Percentiles rank a stretch among this genome's conserved stretches.
Conservation (phyloP, 2,113 vertebrate genomes). For the Puffinus mauretanicus region DNA sequence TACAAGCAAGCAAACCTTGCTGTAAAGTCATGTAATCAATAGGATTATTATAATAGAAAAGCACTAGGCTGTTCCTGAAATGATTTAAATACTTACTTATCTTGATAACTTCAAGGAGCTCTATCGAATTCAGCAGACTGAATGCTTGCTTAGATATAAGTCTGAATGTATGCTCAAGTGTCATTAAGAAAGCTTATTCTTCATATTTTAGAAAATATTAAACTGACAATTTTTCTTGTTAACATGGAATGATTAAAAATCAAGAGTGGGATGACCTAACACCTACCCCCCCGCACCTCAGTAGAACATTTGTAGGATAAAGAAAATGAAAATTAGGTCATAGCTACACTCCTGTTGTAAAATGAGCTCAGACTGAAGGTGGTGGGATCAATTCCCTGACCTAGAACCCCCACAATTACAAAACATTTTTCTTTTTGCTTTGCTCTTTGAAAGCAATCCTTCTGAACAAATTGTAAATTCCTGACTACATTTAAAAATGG, state of each 20-base stretch:
- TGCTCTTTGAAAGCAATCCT: background rate
- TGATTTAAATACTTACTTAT: background rate
- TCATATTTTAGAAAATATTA: background rate
- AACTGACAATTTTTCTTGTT: background rate
- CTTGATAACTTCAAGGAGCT: background rate
- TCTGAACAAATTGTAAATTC: background rate
- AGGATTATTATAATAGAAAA: background rate
- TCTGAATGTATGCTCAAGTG: background rate
- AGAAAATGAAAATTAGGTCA: background rate
- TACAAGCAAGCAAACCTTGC: background rate
- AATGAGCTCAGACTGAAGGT: background rate
- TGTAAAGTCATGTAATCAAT: background rate
- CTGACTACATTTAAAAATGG: background rate
- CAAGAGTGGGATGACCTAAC: background rate
- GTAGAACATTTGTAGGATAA: background rate
- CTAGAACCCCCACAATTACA: background rate
- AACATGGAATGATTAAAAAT: background rate
- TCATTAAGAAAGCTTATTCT: background rate
- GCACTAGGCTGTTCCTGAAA: background rate
- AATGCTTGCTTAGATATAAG: background rate
- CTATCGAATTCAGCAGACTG: background rate
- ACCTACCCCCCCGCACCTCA: background rate
- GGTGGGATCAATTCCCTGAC: background rate
- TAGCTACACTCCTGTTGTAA: background rate
- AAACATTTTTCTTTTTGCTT: background rate